Evolutionary conservation across 2,888 invertebrate species (phyloP).

Genomic region (Cheilosia pagana): DNA sequence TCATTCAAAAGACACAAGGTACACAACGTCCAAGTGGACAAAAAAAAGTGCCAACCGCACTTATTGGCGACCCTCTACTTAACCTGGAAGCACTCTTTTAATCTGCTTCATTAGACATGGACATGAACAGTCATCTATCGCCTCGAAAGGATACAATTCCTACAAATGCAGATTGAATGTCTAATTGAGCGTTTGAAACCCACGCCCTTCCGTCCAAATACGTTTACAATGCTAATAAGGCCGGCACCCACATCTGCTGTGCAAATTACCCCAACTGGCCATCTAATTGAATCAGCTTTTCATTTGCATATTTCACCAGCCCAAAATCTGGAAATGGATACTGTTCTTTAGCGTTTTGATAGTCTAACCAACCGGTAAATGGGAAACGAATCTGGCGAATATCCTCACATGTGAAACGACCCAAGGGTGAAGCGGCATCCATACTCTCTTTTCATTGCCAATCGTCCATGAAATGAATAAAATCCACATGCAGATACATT

Average conservation of each 20-base stretch:
- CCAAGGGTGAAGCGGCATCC: not conserved
- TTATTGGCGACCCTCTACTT: no score
- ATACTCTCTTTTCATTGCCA: not conserved
- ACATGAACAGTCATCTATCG: no score
- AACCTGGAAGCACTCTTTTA: no score
- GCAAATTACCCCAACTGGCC: not conserved
- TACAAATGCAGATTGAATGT: no score
- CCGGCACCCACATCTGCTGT: not conserved
- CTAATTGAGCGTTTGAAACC: no score
- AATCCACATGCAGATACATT: slow-evolving; percentile 8
- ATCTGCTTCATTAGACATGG: no score
- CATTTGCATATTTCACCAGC: slow-evolving; percentile 7
- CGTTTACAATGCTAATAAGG: no score
- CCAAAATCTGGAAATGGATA: not conserved
- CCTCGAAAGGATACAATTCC: no score
- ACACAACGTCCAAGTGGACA: no score
- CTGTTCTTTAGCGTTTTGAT: slow-evolving; percentile 8
- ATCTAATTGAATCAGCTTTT: not conserved
- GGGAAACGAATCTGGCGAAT: not conserved
- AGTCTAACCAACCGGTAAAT: slow-evolving; percentile 31
- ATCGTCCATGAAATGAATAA: not conserved
- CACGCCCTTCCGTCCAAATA: no score
- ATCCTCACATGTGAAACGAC: not conserved
- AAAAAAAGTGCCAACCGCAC: no score
- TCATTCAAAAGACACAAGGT: no score